Base-by-base conservation (phyloP, 2,888 invertebrate genomes). In the Phlogophora meticulosa region DNA sequence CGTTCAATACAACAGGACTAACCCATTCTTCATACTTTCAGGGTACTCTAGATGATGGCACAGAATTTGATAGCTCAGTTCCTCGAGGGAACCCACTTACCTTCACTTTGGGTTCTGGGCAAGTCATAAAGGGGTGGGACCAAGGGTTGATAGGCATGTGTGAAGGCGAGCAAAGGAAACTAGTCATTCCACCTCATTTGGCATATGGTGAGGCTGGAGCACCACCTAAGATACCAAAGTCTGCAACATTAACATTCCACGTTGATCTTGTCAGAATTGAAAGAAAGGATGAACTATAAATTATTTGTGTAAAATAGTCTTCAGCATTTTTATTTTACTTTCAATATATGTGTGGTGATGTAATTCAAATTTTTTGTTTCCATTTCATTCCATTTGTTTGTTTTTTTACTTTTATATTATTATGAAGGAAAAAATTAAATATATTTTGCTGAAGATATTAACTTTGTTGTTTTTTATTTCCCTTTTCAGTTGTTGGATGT, bases 71-170 rank as follows among this genome's bases (percentile, higher is more conserved):
- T 90, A 98, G 97, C 87, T 98, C 98, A 73, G 96, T 97, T 81
- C 96, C 96, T 22, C 94, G 98, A 76, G 97, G 97, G 28, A 96
- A 97, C 76, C 98, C 98, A 0, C 96, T 98, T 69, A 97, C 97
- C 13, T 98, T 98, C 87, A 98, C 97, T 2, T 93, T 98, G 62
- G 98, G 98, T 46, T 96, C 97, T 4, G 98, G 98, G 0, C 98
- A 98, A 93, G 98, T 98, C 4, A 98, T 98, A 79, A 98, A 98
- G 91, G 98, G 98, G 45, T 98, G 98, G 98, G 98, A 98, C 83
- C 98, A 98, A 93, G 98, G 98, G 0, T 95, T 98, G 1, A 94
- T 98, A 71, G 98, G 97, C 56, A 98, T 98, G 98, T 98, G 98
- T 93, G 97, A 97, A 88, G 98, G 98, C 46, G 98, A 98, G 90